A percentile compares a stretch with the other conserved stretches of the same genome.
phyloP scores from a whole-genome alignment of 1,140 invertebrate genomes.

The Dolichoris vasculosae region DNA sequence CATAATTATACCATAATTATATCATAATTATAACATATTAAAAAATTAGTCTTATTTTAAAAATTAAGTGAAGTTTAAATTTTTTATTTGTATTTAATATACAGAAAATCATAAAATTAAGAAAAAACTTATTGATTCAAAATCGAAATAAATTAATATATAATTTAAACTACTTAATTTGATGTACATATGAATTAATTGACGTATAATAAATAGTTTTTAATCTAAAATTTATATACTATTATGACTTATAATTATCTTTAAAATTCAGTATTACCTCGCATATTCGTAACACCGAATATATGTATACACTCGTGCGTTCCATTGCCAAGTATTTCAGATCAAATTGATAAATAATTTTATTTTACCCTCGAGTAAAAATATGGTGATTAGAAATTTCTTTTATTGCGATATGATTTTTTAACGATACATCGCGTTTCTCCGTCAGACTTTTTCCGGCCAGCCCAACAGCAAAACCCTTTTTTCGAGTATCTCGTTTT shows the following conservation, averaged over 20 bases:
- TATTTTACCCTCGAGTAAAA: not conserved
- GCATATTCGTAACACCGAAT: too few species aligned
- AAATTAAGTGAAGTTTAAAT: too few species aligned
- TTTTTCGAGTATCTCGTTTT: not conserved
- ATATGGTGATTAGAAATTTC: not conserved
- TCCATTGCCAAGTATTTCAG: not conserved
- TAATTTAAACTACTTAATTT: too few species aligned
- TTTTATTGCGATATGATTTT: not conserved
- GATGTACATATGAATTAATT: too few species aligned
- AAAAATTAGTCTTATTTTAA: too few species aligned
- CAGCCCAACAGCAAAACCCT: not conserved
- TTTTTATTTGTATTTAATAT: too few species aligned
- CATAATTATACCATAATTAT: too few species aligned
- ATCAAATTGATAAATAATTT: slow-evolving; percentile 11
- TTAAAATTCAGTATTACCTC: too few species aligned
- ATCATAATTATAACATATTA: too few species aligned
- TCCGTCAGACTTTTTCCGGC: slow-evolving; percentile 9
- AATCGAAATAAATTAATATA: too few species aligned
- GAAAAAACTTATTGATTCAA: too few species aligned
- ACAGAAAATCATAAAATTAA: too few species aligned
- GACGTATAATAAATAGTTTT: not conserved
- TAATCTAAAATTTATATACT: not conserved
- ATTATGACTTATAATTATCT: not conserved
- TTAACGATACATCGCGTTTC: slow-evolving; percentile 27
- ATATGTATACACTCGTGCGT: not conserved